phyloP scores from a whole-genome alignment of 2,888 invertebrate species.

The Drosophila percnosoma region DNA sequence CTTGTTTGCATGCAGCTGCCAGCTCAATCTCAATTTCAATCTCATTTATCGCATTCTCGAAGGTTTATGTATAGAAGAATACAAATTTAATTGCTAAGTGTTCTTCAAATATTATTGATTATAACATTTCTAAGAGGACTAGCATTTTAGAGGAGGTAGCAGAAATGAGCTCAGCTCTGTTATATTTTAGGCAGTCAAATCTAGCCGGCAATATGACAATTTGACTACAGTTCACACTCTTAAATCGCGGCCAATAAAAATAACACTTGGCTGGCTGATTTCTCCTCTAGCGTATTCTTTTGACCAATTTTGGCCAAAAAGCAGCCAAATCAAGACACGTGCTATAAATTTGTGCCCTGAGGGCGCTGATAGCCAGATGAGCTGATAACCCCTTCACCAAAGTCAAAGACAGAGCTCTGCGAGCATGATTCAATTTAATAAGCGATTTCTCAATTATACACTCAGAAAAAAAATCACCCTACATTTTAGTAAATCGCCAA shows the following conservation, averaged over 20 bases:
- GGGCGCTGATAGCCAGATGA: conserved; percentile 4
- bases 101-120: not conserved
- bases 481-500: not conserved
- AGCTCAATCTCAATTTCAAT: not conserved
- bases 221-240: conserved; percentile 1
- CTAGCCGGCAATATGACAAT: not conserved
- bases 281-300: not conserved
- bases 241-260: conserved; percentile 9
- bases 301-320: conserved; percentile 1
- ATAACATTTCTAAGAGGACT: not conserved
- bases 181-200: not conserved
- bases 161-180: not conserved
- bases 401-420: not conserved
- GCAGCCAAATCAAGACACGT: conserved; percentile 23
- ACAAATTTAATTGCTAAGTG: not conserved
- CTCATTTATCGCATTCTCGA: not conserved
- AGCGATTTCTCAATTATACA: conserved; percentile 6
- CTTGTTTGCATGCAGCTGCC: conserved; percentile 12
- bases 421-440: conserved; percentile 25
- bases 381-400: conserved; percentile 2
- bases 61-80: not conserved
- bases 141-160: not conserved
- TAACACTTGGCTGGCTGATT: conserved; percentile 11
- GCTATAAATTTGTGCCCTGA: conserved; percentile 22
- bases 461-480: not conserved